Evolutionary conservation across 2,113 vertebrate genomes (phyloP).

Genomic region (Notothenia coriiceps): DNA sequence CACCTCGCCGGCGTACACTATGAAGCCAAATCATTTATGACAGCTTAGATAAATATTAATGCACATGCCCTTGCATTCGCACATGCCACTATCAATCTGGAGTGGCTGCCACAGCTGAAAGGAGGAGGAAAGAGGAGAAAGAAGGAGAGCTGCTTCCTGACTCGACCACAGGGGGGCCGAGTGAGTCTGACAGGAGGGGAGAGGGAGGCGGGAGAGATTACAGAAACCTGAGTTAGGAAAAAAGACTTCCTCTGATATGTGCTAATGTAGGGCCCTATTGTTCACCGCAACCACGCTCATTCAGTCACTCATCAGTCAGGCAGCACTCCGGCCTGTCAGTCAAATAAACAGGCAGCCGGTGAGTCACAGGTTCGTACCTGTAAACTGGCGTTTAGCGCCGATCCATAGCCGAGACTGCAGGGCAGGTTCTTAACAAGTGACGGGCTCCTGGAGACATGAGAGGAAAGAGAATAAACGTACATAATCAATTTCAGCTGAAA

Average conservation of each 20-base stretch:
- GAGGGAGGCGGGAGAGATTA: neutral
- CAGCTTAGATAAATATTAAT: constrained; percentile 99
- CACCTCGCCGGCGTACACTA: constrained; percentile 91
- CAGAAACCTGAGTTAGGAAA: constrained; percentile 57
- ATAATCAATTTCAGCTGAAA: neutral
- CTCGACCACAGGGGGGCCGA: constrained; percentile 80
- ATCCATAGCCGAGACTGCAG: constrained; percentile 98
- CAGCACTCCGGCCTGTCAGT: constrained; percentile 31
- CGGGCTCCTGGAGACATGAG: constrained; percentile 88
- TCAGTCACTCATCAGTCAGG: constrained; percentile 34
- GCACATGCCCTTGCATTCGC: constrained; percentile 94
- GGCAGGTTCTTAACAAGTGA: constrained; percentile 99
- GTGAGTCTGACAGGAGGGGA: constrained; percentile 60
- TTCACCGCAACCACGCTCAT: constrained; percentile 20
- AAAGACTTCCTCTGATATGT: constrained; percentile 6
- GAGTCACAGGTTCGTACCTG: constrained; percentile 86
- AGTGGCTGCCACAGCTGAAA: constrained; percentile 78
- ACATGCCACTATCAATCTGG: constrained; percentile 94
- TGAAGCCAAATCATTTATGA: constrained; percentile 99
- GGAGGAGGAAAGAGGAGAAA: constrained; percentile 60
- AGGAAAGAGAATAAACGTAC: constrained; percentile 34
- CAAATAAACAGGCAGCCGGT: constrained; percentile 24
- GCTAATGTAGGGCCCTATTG: constrained; percentile 37
- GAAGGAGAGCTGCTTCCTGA: constrained; percentile 66
- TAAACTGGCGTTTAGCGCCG: constrained; percentile 98